Percentiles rank a stretch among this genome's conserved stretches.
These are phyloP conservation scores for Himalopsyche anomala DNA, from an alignment of 2,888 invertebrate genomes.

Conservation along the genomic window DNA sequence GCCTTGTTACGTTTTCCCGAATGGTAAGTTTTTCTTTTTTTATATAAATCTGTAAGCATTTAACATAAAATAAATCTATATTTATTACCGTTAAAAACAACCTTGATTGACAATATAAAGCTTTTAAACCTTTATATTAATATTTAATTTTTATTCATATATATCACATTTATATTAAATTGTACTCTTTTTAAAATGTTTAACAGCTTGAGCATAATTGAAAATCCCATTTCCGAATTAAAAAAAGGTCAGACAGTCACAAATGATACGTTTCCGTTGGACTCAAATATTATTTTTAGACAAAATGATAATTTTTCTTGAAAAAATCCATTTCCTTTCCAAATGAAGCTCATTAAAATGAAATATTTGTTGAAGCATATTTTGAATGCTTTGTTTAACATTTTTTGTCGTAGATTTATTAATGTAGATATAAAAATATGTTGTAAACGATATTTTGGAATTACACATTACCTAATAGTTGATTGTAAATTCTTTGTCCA, in stretches of 20 bases:
- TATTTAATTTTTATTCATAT: too few species aligned
- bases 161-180: not conserved
- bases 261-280: conserved; percentile 36
- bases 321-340: conserved; percentile 25
- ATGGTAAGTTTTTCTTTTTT: conserved; percentile 70
- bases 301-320: conserved; percentile 5
- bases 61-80: too few species aligned
- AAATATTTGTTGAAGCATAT: not conserved
- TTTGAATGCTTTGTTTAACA: too few species aligned
- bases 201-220: conserved; percentile 29
- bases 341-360: conserved; percentile 13
- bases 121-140: too few species aligned
- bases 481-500: too few species aligned
- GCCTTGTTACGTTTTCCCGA: conserved; percentile 76
- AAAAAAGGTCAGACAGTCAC: conserved; percentile 40
- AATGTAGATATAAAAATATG: too few species aligned
- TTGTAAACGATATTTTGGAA: too few species aligned
- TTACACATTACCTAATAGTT: too few species aligned
- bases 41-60: not conserved
- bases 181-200: conserved; percentile 22
- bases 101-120: too few species aligned
- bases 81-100: too few species aligned
- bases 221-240: conserved; percentile 39
- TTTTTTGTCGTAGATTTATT: too few species aligned
- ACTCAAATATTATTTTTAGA: conserved; percentile 22